Base-by-base conservation (phyloP, 2,113 vertebrate genomes). In the Cephalopterus ornatus region DNA sequence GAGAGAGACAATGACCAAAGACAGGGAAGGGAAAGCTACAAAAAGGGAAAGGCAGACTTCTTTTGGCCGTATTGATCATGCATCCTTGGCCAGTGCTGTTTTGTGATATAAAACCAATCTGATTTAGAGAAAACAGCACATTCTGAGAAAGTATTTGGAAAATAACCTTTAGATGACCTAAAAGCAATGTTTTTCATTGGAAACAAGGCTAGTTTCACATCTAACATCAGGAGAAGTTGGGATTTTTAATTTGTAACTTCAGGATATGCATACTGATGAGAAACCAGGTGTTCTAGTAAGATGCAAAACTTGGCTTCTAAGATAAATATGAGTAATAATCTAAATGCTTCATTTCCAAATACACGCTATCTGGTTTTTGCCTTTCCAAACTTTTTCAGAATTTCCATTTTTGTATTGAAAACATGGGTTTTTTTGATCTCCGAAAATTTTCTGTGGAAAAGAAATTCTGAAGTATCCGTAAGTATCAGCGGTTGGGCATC, bases 401-500 rank as follows among this genome's bases (percentile, higher is more conserved):
- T 83, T 92, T 85, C 8, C 8, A 16, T 39, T 74, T 56, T 59
- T 67, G 1, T 55, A 59, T 12, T 37, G 11, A 82, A 74, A 92
- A 44, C 1, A 1, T 24, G 33, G 33, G 12, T 3, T 23, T 23
- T 13, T 20, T 4, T 19, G 8, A 3, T 27, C 15, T 7, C 5
- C 6, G 0, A 14, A 5, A 22, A 42, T 32, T 30, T 74, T 78
- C 13, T 44, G 14, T 35, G 9, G 24, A 68, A 46, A 58, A 72
- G 5, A 83, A 85, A 50, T 55, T 72, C 44, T 65, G 5, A 46
- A 46, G 44, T 86, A 86, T 72, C 50, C 37, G 10, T 20, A 55
- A 39, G 23, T 20, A 76, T 42, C 42, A 65, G 14, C 53, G 27
- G 27, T 20, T 21, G 42, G 17, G 16, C 58, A 79, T n/a, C 14